A percentile compares a stretch with the other conserved stretches of the same genome.
phyloP scores from a whole-genome alignment of 2,888 invertebrate species.

The Eucera pruinosa region DNA sequence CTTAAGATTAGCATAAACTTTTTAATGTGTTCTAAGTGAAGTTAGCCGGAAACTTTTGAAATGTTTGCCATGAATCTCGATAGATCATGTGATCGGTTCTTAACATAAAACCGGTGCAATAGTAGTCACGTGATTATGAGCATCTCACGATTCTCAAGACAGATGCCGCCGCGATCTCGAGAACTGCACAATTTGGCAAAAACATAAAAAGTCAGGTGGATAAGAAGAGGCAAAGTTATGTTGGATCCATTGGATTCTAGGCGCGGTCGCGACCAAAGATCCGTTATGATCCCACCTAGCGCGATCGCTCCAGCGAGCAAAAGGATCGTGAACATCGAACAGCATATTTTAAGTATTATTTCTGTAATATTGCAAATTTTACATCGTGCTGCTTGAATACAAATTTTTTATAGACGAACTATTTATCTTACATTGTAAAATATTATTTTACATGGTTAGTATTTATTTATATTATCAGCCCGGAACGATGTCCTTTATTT shows the following conservation, averaged over 20 bases:
- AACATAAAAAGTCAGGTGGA: constrained; percentile 60
- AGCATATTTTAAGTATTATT: constrained; percentile 22
- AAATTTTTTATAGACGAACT: too few relatives aligned
- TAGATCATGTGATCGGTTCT: constrained; percentile 27
- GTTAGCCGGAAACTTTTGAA: background rate
- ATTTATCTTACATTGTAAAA: too few relatives aligned
- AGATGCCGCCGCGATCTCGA: constrained; percentile 66
- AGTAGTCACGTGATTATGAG: constrained; percentile 33
- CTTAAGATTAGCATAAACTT: too few relatives aligned
- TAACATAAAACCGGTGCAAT: constrained; percentile 29
- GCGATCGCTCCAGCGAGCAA: constrained; percentile 63
- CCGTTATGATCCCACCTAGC: constrained; percentile 78
- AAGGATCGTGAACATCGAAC: constrained; percentile 47
- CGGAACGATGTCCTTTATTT: background rate
- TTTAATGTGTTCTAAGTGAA: too few relatives aligned
- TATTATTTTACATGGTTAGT: too few relatives aligned
- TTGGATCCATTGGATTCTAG: constrained; percentile 76
- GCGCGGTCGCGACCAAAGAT: constrained; percentile 75
- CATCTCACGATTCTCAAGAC: constrained; percentile 43
- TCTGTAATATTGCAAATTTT: background rate
- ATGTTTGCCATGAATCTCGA: background rate
- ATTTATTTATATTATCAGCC: too few relatives aligned
- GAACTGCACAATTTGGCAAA: constrained; percentile 58
- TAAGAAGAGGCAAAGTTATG: constrained; percentile 66
- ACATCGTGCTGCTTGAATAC: too few relatives aligned